Evolutionary conservation across 2,797 vertebrate genomes (phyloP).

Genomic region (Gephyroberyx darwinii): DNA sequence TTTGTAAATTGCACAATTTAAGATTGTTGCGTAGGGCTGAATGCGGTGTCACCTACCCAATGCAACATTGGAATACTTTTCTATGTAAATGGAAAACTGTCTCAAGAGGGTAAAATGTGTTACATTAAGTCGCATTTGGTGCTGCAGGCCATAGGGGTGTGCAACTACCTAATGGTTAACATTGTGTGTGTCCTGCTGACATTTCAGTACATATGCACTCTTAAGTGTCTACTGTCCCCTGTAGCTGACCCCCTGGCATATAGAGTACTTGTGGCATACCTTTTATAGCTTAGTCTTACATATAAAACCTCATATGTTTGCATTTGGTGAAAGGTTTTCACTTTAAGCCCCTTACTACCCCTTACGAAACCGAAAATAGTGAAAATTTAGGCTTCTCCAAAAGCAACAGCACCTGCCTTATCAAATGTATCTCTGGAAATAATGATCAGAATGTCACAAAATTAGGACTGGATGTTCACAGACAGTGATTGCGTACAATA

Average conservation of each 20-base stretch:
- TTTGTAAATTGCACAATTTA: neutral
- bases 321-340: constrained; percentile 12
- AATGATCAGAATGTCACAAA: neutral
- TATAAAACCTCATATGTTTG: constrained; percentile 21
- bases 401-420: constrained; percentile 11
- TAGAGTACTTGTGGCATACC: no score
- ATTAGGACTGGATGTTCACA: neutral
- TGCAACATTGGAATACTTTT: neutral
- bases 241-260: neutral
- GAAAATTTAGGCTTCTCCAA: constrained; percentile 7
- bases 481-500: no score
- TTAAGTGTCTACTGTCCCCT: neutral
- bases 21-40: neutral
- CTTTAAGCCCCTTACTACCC: constrained; percentile 28
- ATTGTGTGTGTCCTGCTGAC: constrained; percentile 40
- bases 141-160: constrained; percentile 33
- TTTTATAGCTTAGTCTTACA: neutral
- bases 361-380: no score
- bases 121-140: constrained; percentile 42
- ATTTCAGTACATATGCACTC: constrained; percentile 42
- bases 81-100: constrained; percentile 35
- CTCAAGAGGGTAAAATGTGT: constrained; percentile 39
- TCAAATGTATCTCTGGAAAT: constrained; percentile 3
- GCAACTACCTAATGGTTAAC: constrained; percentile 34
- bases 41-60: neutral